Conservation (phyloP, 2,888 invertebrate species). For the Siphonodentalium dalli region DNA sequence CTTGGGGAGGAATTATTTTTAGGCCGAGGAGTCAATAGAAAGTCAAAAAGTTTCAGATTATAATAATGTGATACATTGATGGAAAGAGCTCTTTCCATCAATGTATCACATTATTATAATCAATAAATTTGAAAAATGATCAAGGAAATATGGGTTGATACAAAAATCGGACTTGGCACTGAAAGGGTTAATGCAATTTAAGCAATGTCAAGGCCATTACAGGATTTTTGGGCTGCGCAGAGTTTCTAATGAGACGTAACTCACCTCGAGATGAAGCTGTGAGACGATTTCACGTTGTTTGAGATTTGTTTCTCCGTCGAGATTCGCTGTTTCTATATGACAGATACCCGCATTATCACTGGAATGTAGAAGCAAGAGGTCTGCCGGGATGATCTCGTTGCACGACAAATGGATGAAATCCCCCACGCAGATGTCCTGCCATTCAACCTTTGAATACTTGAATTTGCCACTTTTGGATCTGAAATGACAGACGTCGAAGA, state of each 20-base stretch:
- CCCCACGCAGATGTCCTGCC: slow-evolving; percentile 91
- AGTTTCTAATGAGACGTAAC: slow-evolving; percentile 5
- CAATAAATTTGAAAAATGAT: too few species aligned
- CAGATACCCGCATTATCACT: slow-evolving; percentile 89
- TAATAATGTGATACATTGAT: too few species aligned
- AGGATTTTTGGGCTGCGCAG: too few species aligned
- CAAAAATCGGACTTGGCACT: too few species aligned
- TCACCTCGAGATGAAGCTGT: slow-evolving; percentile 77
- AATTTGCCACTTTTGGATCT: slow-evolving; percentile 35
- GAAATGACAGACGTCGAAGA: neutral
- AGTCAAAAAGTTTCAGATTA: too few species aligned
- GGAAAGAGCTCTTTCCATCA: too few species aligned
- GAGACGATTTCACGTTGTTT: slow-evolving; percentile 88
- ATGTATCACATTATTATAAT: too few species aligned
- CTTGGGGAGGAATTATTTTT: too few species aligned
- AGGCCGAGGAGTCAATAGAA: too few species aligned
- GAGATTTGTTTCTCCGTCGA: slow-evolving; percentile 95
- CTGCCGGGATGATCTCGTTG: slow-evolving; percentile 96
- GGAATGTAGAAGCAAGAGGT: slow-evolving; percentile 86
- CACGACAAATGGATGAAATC: slow-evolving; percentile 94
- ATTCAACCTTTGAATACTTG: slow-evolving; percentile 76
- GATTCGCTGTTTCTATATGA: slow-evolving; percentile 93
- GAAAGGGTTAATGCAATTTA: too few species aligned
- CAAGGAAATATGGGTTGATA: too few species aligned
- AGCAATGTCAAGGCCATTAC: too few species aligned